A percentile compares a stretch with the other conserved stretches of the same genome.
phyloP scores from a whole-genome alignment of 2,113 vertebrate species.

The Myxocyprinus asiaticus region DNA sequence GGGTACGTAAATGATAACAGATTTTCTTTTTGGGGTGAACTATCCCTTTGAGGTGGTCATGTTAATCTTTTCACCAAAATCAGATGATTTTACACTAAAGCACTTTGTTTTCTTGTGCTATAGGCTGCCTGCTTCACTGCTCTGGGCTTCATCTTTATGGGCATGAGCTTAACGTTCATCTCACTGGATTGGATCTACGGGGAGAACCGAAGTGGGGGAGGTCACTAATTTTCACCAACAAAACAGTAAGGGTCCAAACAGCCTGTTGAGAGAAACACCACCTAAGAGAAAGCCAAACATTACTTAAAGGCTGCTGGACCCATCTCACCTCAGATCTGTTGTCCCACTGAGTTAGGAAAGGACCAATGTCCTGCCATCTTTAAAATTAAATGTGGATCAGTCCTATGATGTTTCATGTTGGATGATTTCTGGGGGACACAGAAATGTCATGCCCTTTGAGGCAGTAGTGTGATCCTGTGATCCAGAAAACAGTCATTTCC shows the following conservation, averaged over 20 bases:
- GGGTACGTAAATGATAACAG: too few species aligned
- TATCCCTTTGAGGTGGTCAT: too few species aligned
- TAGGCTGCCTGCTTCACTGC: slow-evolving; percentile 81
- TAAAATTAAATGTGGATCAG: too few species aligned
- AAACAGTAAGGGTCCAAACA: slow-evolving; percentile 40
- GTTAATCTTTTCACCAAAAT: too few species aligned
- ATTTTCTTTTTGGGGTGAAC: too few species aligned
- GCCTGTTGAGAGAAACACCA: slow-evolving; percentile 46
- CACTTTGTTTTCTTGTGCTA: not conserved
- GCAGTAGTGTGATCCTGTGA: slow-evolving; percentile 18
- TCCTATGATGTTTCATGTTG: slow-evolving; percentile 5
- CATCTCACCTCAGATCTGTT: slow-evolving; percentile 39
- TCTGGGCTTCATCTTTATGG: slow-evolving; percentile 84
- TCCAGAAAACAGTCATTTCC: slow-evolving; percentile 31
- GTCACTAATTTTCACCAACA: slow-evolving; percentile 71
- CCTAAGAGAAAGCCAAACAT: slow-evolving; percentile 31
- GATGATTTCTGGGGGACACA: slow-evolving; percentile 43
- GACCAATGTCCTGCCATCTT: too few species aligned
- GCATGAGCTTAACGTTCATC: slow-evolving; percentile 83
- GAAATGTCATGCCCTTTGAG: slow-evolving; percentile 21
- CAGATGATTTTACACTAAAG: too few species aligned
- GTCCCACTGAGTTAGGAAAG: slow-evolving; percentile 43
- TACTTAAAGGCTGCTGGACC: slow-evolving; percentile 49
- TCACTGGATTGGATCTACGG: slow-evolving; percentile 78
- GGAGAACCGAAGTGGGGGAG: slow-evolving; percentile 70